Percentiles rank a stretch among this genome's conserved stretches.
These are phyloP conservation scores for Lutraria lutraria DNA, from an alignment of 2,888 invertebrate species.

Conservation along the genomic window DNA sequence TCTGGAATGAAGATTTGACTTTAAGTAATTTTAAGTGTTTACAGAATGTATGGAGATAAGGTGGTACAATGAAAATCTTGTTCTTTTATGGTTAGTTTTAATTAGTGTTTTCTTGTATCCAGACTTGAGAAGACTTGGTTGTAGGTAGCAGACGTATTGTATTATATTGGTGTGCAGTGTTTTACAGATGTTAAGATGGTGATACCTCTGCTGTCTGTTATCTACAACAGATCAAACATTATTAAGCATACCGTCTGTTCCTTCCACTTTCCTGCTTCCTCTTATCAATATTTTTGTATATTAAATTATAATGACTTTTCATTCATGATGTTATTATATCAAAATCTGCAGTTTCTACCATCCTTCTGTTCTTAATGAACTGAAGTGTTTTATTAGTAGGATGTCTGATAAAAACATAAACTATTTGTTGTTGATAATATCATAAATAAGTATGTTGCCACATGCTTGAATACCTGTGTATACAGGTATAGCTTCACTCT, in stretches of 20 bases:
- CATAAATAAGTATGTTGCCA: slow-evolving; percentile 13
- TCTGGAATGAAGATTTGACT: too few species aligned
- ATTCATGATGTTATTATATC: not conserved
- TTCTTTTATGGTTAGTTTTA: too few species aligned
- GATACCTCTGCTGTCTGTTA: too few species aligned
- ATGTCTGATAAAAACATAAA: not conserved
- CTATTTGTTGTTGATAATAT: slow-evolving; percentile 17
- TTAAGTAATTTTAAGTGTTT: too few species aligned
- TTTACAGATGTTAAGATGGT: too few species aligned
- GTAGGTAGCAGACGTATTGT: too few species aligned
- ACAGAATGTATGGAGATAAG: too few species aligned
- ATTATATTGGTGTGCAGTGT: too few species aligned
- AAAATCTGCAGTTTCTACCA: not conserved
- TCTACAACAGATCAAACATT: not conserved
- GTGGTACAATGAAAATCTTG: too few species aligned
- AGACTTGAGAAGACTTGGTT: too few species aligned
- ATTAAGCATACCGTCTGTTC: not conserved
- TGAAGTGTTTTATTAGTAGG: not conserved
- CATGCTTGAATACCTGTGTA: not conserved
- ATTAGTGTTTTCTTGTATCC: too few species aligned
- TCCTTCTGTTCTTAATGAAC: slow-evolving; percentile 3
- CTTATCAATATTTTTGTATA: not conserved
- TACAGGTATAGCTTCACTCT: not conserved
- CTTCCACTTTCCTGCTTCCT: not conserved
- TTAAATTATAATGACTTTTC: not conserved